phyloP scores from a whole-genome alignment of 2,113 vertebrate species.

The Erpornis zantholeuca region DNA sequence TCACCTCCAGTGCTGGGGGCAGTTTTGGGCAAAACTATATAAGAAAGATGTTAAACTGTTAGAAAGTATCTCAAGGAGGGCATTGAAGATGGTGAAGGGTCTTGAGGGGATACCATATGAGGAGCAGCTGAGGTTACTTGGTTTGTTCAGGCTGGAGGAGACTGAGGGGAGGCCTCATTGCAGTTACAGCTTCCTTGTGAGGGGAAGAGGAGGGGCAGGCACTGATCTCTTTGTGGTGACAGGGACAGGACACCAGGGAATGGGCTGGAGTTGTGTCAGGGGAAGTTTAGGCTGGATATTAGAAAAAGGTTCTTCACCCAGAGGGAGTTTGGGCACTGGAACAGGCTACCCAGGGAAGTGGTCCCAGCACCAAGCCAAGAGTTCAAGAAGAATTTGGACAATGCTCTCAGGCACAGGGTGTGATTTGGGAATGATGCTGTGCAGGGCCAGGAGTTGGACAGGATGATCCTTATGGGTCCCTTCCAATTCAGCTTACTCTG shows the following conservation, averaged over 20 bases:
- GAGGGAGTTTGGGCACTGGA: not conserved
- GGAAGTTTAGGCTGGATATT: not conserved
- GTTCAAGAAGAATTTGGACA: not conserved
- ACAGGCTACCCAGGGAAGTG: not conserved
- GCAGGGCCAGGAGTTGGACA: not conserved
- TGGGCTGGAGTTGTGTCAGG: not conserved
- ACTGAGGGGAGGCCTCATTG: too few species aligned
- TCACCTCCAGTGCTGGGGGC: not conserved
- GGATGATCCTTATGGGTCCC: not conserved
- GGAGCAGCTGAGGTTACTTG: not conserved
- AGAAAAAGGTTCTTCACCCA: not conserved
- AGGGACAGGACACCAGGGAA: accelerated
- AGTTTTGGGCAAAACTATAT: accelerated
- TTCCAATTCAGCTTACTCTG: not conserved
- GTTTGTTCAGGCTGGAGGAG: not conserved
- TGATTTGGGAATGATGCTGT: not conserved
- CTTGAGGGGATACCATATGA: not conserved
- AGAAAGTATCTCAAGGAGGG: not conserved
- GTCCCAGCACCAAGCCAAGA: not conserved
- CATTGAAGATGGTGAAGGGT: not conserved
- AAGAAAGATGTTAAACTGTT: not conserved
- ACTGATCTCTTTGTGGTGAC: not conserved
- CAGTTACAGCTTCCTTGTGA: accelerated
- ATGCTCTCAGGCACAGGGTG: not conserved
- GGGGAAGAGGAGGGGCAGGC: accelerated